Conservation (phyloP, 1,140 invertebrate genomes). For the Papilio polyxenes region DNA sequence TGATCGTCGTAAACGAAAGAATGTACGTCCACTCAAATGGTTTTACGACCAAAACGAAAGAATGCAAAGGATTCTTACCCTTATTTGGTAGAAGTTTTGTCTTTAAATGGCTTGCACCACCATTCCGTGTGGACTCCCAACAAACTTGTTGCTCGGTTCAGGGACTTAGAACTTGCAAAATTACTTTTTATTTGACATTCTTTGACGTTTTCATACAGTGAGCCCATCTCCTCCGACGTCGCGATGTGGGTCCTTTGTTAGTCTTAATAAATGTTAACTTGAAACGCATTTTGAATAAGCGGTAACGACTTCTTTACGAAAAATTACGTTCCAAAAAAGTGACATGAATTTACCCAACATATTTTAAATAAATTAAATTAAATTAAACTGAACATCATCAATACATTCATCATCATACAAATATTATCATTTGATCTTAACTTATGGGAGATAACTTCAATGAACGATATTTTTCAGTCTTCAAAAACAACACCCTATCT, state of each 20-base stretch:
- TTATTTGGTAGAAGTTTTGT: conserved; percentile 34
- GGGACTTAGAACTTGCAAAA: conserved; percentile 39
- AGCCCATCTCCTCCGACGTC: background rate
- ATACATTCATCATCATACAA: no score
- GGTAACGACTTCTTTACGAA: background rate
- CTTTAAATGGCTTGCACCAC: conserved; percentile 34
- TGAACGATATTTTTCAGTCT: no score
- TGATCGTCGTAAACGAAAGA: conserved; percentile 39
- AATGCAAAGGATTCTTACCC: conserved; percentile 35
- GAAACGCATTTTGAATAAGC: conserved; percentile 13
- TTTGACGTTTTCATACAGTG: conserved; percentile 31
- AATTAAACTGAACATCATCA: background rate
- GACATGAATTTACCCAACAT: background rate
- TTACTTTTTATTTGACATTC: conserved; percentile 40
- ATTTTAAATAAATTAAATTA: background rate
- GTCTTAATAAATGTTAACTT: conserved; percentile 28
- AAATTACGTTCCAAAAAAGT: background rate
- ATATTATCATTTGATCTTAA: no score
- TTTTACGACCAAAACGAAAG: conserved; percentile 36
- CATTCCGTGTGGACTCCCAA: conserved; percentile 23
- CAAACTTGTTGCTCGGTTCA: conserved; percentile 37
- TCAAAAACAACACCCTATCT: no score
- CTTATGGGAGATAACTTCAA: no score
- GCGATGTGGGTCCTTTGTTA: conserved; percentile 22
- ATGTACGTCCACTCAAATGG: conserved; percentile 36